phyloP scores from a whole-genome alignment of 2,113 vertebrate genomes.

The Microtus richardsoni region DNA sequence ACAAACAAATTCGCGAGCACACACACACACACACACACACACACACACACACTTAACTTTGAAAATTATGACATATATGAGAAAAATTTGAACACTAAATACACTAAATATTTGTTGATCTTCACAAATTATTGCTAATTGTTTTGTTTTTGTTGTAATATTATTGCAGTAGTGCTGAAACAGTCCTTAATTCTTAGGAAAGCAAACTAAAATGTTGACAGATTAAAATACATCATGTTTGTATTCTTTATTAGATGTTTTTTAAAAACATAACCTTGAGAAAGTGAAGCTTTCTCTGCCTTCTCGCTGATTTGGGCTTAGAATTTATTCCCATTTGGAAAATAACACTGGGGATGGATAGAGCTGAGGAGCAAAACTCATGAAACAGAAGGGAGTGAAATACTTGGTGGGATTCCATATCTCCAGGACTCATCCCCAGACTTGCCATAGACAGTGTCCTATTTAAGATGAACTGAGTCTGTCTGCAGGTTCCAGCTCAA shows the following conservation, averaged over 20 bases:
- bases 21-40: background rate
- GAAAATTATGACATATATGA: background rate
- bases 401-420: background rate
- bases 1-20: background rate
- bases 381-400: background rate
- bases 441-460: background rate
- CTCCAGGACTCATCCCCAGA: background rate
- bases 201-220: background rate
- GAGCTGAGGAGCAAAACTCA: background rate
- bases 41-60: background rate
- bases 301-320: background rate
- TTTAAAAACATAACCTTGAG: background rate
- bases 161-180: background rate
- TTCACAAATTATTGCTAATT: background rate
- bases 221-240: background rate
- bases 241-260: background rate
- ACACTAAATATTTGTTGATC: background rate
- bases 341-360: background rate
- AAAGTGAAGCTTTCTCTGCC: background rate
- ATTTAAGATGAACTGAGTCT: background rate
- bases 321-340: conserved; percentile 11
- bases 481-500: background rate
- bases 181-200: background rate
- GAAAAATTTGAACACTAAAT: background rate
- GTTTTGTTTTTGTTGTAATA: background rate